Evolutionary conservation across 2,888 invertebrate species (phyloP).

Genomic region (Apodemia hepburni): DNA sequence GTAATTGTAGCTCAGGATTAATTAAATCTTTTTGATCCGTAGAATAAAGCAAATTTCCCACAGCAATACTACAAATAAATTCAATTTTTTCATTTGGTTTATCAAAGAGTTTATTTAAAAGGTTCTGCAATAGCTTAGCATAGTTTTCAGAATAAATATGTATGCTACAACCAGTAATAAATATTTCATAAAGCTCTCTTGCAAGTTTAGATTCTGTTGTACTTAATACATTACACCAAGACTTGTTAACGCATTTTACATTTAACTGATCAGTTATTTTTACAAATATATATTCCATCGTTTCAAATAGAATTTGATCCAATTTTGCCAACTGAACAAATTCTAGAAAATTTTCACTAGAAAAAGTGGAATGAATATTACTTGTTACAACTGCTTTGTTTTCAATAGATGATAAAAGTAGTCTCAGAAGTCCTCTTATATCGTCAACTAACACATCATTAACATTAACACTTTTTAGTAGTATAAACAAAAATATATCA

Average conservation of each 20-base stretch:
- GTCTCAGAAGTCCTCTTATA: background rate
- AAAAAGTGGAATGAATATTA: slow-evolving; percentile 46
- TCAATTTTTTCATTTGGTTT: slow-evolving; percentile 68
- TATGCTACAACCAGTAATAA: slow-evolving; percentile 68
- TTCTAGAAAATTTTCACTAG: slow-evolving; percentile 48
- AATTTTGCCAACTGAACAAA: slow-evolving; percentile 53
- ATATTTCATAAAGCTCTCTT: slow-evolving; percentile 65
- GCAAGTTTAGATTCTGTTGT: slow-evolving; percentile 57
- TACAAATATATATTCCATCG: slow-evolving; percentile 75
- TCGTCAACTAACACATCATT: slow-evolving; percentile 43
- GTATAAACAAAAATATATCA: slow-evolving; percentile 57
- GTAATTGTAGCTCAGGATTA: slow-evolving; percentile 71
- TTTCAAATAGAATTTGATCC: slow-evolving; percentile 75
- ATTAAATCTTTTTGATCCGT: slow-evolving; percentile 62
- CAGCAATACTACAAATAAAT: slow-evolving; percentile 79
- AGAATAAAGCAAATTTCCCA: slow-evolving; percentile 66
- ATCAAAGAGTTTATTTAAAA: slow-evolving; percentile 66
- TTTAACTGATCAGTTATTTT: slow-evolving; percentile 71
- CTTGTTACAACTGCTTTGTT: slow-evolving; percentile 52
- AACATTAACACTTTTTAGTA: slow-evolving; percentile 66
- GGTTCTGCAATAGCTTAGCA: slow-evolving; percentile 57
- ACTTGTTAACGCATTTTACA: slow-evolving; percentile 52
- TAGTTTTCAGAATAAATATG: slow-evolving; percentile 56
- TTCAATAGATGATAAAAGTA: slow-evolving; percentile 62
- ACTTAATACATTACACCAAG: slow-evolving; percentile 66